Conservation (phyloP, 2,113 vertebrate genomes). For the Campylorhamphus procurvoides region DNA sequence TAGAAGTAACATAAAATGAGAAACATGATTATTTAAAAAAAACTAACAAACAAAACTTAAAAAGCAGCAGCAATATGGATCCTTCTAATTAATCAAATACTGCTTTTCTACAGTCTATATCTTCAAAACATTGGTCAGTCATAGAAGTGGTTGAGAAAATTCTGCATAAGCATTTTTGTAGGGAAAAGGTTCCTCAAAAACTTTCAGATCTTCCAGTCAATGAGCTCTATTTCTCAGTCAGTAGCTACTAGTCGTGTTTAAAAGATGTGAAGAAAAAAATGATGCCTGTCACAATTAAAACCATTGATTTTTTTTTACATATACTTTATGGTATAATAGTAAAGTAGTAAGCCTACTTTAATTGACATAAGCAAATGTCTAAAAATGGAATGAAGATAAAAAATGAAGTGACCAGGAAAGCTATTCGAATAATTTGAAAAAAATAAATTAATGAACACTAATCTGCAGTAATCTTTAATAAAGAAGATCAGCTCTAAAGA, state of each 20-base stretch:
- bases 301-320: neutral
- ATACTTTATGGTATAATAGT: neutral
- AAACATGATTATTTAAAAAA: neutral
- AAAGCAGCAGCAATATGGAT: neutral
- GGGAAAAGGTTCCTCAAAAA: neutral
- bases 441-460: neutral
- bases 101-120: neutral
- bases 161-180: neutral
- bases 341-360: neutral
- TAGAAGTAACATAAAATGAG: neutral
- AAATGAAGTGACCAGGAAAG: neutral
- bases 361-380: neutral
- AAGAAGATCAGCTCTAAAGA: neutral
- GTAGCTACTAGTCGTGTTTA: neutral
- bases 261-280: neutral
- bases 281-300: neutral
- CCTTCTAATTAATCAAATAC: neutral
- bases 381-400: neutral
- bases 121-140: neutral
- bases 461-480: neutral
- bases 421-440: neutral
- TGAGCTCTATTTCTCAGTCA: neutral
- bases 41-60: too few species aligned
- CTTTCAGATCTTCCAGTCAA: neutral
- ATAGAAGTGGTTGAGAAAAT: neutral